Evolutionary conservation across 30 jellyfish, hydroid and myxozoan species (phyloP).

Genomic region (Hydractinia echinata): DNA sequence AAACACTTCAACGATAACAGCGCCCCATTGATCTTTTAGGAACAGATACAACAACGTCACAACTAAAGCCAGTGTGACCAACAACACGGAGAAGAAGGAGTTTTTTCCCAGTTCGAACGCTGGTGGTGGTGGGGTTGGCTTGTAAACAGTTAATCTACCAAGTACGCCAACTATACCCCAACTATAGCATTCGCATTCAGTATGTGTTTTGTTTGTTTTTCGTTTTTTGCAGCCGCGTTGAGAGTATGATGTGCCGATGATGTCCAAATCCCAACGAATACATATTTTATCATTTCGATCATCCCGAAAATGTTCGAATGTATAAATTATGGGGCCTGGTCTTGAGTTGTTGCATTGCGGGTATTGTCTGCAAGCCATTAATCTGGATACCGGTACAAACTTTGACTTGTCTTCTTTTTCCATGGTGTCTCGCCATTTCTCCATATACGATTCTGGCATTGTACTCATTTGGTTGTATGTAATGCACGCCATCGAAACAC

Average conservation of each 20-base stretch:
- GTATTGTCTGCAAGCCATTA: conserved; percentile 82
- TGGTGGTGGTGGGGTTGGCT: neutral
- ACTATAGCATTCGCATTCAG: conserved; percentile 74
- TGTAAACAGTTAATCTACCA: conserved; percentile 56
- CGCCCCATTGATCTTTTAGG: conserved; percentile 92
- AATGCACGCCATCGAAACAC: conserved; percentile 82
- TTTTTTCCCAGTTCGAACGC: conserved; percentile 66
- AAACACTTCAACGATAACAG: conserved; percentile 50
- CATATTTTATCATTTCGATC: conserved; percentile 70
- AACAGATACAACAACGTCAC: conserved; percentile 61
- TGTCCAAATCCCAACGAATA: conserved; percentile 77
- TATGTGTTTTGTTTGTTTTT: conserved; percentile 82
- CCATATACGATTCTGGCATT: conserved; percentile 23
- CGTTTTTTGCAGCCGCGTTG: conserved; percentile 51
- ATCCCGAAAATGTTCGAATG: conserved; percentile 73
- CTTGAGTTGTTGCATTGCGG: conserved; percentile 77
- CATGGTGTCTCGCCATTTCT: conserved; percentile 20
- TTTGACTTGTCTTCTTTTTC: conserved; percentile 14
- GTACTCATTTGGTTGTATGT: conserved; percentile 63
- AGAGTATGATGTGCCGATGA: conserved; percentile 63
- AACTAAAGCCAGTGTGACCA: conserved; percentile 64
- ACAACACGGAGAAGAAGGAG: conserved; percentile 60
- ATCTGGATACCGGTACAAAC: conserved; percentile 64
- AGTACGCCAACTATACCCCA: conserved; percentile 85
- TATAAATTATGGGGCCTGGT: conserved; percentile 66